phyloP scores from a whole-genome alignment of 2,797 vertebrate genomes.

The Limnodromus scolopaceus region DNA sequence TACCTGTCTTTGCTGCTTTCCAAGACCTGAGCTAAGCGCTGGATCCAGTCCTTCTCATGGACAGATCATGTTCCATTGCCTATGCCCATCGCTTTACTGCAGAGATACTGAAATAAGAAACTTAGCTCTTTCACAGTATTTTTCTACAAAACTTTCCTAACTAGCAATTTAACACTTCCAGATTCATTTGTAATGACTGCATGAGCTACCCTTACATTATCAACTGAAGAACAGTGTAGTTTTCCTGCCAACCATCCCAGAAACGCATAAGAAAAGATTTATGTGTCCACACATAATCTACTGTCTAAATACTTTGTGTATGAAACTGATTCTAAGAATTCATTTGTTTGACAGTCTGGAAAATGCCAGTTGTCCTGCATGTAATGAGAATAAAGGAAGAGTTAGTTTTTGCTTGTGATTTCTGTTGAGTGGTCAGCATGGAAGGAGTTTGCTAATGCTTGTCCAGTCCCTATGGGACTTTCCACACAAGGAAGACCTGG shows the following conservation, averaged over 20 bases:
- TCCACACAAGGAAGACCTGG: not conserved
- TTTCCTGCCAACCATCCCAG: not conserved
- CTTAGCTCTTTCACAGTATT: not conserved
- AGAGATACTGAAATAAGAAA: not conserved
- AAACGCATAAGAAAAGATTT: not conserved
- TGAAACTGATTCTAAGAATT: not conserved
- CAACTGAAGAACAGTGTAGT: not conserved
- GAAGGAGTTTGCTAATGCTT: not conserved
- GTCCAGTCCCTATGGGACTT: accelerated
- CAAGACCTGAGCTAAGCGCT: not conserved
- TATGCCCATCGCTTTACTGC: not conserved
- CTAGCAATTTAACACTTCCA: not conserved
- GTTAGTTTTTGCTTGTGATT: not conserved
- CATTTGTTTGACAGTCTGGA: not conserved
- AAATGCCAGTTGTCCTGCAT: not conserved
- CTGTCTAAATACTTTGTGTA: not conserved
- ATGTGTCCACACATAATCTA: not conserved
- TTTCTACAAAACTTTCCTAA: not conserved
- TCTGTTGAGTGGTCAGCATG: not conserved
- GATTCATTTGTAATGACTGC: not conserved
- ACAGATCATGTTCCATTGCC: accelerated
- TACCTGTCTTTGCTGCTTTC: not conserved
- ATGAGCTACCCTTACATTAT: not conserved
- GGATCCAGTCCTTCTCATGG: not conserved
- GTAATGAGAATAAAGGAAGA: not conserved